Evolutionary conservation across 2,113 vertebrate genomes (phyloP).

Genomic region (Glaucomys volans): DNA sequence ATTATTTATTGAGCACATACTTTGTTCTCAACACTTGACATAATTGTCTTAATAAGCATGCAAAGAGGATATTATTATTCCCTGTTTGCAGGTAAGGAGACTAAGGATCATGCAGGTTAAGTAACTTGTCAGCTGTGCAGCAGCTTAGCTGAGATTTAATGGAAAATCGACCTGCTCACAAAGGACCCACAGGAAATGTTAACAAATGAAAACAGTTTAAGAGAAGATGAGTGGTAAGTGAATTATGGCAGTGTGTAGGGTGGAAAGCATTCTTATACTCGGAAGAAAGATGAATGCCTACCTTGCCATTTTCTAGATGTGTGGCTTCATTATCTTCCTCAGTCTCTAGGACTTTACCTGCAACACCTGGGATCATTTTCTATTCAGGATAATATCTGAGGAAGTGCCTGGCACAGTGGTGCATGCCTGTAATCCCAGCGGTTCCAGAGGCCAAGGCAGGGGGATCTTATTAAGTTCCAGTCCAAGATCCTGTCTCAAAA

Average conservation of each 20-base stretch:
- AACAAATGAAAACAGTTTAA: background rate
- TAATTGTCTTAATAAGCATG: slow-evolving; percentile 2
- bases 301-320: background rate
- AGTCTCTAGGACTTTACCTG: background rate
- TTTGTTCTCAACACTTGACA: slow-evolving; percentile 15
- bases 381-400: background rate
- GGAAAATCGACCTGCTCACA: background rate
- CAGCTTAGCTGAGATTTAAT: background rate
- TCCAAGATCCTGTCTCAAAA: too few species aligned
- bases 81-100: slow-evolving; percentile 11
- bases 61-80: background rate
- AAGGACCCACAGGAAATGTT: background rate
- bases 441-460: too few species aligned
- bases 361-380: background rate
- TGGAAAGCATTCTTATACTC: background rate
- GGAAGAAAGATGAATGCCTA: background rate
- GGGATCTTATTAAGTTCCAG: too few species aligned
- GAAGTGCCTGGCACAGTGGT: background rate
- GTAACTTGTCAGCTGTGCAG: background rate
- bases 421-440: too few species aligned
- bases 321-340: background rate
- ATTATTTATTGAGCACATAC: slow-evolving; percentile 51
- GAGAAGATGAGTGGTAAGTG: background rate
- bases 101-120: background rate
- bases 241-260: background rate